A percentile compares a stretch with the other conserved stretches of the same genome.
These are phyloP conservation scores for Telmatochromis sp. DNA, from an alignment of 2,113 vertebrate species.

Conservation along the genomic window DNA sequence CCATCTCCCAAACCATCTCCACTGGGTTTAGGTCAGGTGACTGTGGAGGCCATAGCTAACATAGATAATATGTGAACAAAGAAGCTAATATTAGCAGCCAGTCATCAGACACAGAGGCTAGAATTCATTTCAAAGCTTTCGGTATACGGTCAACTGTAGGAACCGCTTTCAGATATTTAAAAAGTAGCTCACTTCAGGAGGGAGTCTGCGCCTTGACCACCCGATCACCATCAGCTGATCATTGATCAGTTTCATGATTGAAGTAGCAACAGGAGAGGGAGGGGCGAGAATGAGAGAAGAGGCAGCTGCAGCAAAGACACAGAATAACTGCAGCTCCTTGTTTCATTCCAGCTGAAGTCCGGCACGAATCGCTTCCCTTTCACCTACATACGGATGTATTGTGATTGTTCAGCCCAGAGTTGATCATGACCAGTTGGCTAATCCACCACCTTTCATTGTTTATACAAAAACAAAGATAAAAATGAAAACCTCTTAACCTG, in stretches of 20 bases:
- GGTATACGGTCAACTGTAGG: rapidly evolving
- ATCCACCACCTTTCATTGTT: not conserved
- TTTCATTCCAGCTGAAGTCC: not conserved
- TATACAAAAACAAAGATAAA: not conserved
- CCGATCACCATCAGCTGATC: not conserved
- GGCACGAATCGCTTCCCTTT: not conserved
- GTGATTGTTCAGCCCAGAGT: not conserved
- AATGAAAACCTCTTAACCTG: not conserved
- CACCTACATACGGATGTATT: not conserved
- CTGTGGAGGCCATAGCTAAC: not conserved
- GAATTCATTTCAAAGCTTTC: not conserved
- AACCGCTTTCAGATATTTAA: not conserved
- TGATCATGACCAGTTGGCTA: not conserved
- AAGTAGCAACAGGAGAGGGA: not conserved
- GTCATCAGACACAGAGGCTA: not conserved
- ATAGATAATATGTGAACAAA: not conserved
- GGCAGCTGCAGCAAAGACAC: not conserved
- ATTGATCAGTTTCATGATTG: not conserved
- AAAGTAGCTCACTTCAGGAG: not conserved
- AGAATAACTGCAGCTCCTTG: not conserved
- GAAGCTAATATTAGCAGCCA: not conserved
- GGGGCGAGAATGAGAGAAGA: not conserved
- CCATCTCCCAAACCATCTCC: not conserved
- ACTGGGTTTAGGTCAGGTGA: not conserved
- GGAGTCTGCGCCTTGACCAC: rapidly evolving